Percentiles rank a stretch among this genome's conserved stretches.
These are phyloP conservation scores for Sphyrna mokarran DNA, from an alignment of 2,113 vertebrate species.

Conservation along the genomic window DNA sequence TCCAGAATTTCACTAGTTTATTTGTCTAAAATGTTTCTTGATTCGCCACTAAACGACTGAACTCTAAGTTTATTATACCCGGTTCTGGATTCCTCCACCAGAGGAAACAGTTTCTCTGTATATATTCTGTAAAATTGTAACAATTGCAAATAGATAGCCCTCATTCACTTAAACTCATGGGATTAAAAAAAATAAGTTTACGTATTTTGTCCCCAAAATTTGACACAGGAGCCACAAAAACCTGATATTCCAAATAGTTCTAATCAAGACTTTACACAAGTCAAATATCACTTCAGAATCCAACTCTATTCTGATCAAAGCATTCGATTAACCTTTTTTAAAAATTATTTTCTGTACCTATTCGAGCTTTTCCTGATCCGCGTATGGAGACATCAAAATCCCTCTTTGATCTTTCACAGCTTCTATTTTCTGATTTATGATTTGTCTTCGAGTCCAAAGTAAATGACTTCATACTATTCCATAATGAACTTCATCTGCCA, in stretches of 20 bases:
- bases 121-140: background rate
- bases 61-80: too few relatives aligned
- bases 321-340: background rate
- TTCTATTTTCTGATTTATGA: background rate
- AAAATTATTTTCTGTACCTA: background rate
- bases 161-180: background rate
- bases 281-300: background rate
- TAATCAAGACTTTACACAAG: background rate
- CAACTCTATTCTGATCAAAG: background rate
- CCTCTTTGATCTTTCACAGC: background rate
- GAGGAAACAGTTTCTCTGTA: background rate
- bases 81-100: background rate
- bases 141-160: background rate
- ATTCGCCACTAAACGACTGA: too few relatives aligned
- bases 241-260: background rate
- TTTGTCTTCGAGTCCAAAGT: background rate
- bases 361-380: background rate
- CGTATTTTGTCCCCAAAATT: background rate
- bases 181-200: background rate
- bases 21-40: too few relatives aligned
- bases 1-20: too few relatives aligned
- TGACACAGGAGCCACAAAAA: background rate
- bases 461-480: too few relatives aligned
- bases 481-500: too few relatives aligned
- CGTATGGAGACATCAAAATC: background rate